A percentile compares a stretch with the other conserved stretches of the same genome.
Evolutionary conservation across 2,797 vertebrate genomes (phyloP).

Genomic region (Leontopithecus rosalia): DNA sequence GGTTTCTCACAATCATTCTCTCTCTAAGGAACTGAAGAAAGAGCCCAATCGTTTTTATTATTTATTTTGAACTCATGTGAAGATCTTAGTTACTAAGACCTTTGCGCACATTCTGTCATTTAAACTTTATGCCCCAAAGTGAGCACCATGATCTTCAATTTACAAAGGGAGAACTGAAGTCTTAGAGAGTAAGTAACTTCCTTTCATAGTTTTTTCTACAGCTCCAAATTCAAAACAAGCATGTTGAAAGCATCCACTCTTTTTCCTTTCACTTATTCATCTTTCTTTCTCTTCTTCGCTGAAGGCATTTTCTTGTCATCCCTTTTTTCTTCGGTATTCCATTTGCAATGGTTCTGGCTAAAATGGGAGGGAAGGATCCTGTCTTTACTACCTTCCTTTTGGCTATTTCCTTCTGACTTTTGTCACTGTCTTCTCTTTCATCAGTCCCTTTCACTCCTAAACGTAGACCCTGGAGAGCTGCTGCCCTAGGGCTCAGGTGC

Average conservation of each 20-base stretch:
- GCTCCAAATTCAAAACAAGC: background rate
- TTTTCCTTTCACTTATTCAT: background rate
- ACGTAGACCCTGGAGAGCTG: background rate
- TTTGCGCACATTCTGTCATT: background rate
- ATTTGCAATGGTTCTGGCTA: background rate
- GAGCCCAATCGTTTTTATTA: background rate
- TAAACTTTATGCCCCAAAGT: background rate
- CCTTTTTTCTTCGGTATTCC: background rate
- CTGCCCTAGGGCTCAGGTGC: background rate
- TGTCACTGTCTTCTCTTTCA: fast-evolving
- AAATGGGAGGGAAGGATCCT: fast-evolving
- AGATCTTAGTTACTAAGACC: background rate
- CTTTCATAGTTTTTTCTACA: background rate
- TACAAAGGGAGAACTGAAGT: background rate
- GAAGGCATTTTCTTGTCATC: background rate
- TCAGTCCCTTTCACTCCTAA: background rate
- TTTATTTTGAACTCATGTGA: background rate
- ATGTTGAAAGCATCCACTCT: background rate
- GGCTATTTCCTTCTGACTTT: background rate
- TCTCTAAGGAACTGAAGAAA: background rate
- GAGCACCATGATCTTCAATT: background rate
- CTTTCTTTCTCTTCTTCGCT: background rate
- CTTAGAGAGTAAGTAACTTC: background rate
- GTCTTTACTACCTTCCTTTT: background rate
- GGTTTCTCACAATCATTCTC: background rate